phyloP scores from a whole-genome alignment of 2,888 invertebrate species.

The Eupithecia tripunctaria region DNA sequence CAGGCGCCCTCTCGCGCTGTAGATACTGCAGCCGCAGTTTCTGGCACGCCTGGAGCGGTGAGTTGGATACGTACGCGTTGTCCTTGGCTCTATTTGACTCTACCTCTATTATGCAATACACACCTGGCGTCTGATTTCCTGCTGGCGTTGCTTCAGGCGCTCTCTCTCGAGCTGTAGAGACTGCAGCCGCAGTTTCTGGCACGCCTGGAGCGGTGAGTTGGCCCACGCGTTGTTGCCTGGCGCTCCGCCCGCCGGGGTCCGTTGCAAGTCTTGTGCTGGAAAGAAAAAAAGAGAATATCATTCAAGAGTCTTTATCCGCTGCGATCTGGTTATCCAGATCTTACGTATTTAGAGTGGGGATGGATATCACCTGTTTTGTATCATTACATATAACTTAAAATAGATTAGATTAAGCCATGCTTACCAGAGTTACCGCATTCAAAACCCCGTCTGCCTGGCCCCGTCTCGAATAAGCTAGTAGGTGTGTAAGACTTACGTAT shows the following conservation, averaged over 20 bases:
- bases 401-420: not conserved
- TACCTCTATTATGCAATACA: not conserved
- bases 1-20: slow-evolving; percentile 94
- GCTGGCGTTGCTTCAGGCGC: slow-evolving; percentile 93
- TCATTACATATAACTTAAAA: not conserved
- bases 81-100: slow-evolving; percentile 52
- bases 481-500: slow-evolving; percentile 90
- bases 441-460: not conserved
- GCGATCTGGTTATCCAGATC: not conserved
- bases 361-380: not conserved
- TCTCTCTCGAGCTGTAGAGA: slow-evolving; percentile 95
- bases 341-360: not conserved
- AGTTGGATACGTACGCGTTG: slow-evolving; percentile 82
- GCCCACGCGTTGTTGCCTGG: slow-evolving; percentile 85
- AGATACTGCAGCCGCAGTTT: slow-evolving; percentile 92
- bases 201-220: slow-evolving; percentile 86
- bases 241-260: slow-evolving; percentile 82
- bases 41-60: slow-evolving; percentile 84
- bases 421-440: not conserved
- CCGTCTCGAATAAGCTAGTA: not conserved
- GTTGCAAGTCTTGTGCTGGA: slow-evolving; percentile 85
- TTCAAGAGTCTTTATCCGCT: not conserved
- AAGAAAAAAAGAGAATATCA: slow-evolving; percentile 46
- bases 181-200: slow-evolving; percentile 91
- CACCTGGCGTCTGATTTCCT: slow-evolving; percentile 94